Evolutionary conservation across 2,888 invertebrate species (phyloP).

Genomic region (Cheilosia scutellata): DNA sequence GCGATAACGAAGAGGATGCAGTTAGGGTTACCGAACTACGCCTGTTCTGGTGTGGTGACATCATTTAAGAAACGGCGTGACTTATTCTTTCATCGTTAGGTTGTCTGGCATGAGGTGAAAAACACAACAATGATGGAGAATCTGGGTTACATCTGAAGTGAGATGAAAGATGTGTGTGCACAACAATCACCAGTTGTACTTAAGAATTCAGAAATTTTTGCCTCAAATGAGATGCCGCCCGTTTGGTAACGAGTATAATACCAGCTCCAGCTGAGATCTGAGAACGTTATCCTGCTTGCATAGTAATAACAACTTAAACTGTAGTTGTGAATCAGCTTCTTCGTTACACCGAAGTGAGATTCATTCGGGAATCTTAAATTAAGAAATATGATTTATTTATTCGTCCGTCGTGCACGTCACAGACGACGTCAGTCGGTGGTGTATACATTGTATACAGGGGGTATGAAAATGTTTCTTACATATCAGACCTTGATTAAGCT

Average conservation of each 20-base stretch:
- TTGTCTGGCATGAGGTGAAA: too few species aligned
- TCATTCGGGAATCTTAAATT: slow-evolving; percentile 14
- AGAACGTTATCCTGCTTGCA: slow-evolving; percentile 34
- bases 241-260: background rate
- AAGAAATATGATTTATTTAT: slow-evolving; percentile 24
- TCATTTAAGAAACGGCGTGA: slow-evolving; percentile 27
- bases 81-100: slow-evolving; percentile 2
- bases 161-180: slow-evolving; percentile 30
- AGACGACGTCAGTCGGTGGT: background rate
- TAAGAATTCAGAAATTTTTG: slow-evolving; percentile 31
- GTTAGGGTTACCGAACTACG: slow-evolving; percentile 66
- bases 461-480: too few species aligned
- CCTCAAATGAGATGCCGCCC: slow-evolving; percentile 22
- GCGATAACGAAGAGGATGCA: slow-evolving; percentile 48
- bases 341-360: slow-evolving; percentile 27
- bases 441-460: background rate
- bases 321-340: slow-evolving; percentile 48
- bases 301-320: slow-evolving; percentile 23
- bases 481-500: too few species aligned
- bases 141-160: slow-evolving; percentile 23
- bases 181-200: slow-evolving; percentile 9
- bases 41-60: slow-evolving; percentile 36
- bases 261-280: background rate
- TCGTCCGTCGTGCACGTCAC: slow-evolving; percentile 18
- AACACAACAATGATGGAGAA: too few species aligned